Base-by-base conservation (phyloP, 2,797 vertebrate genomes). In the Gymnoscopelus braueri region DNA sequence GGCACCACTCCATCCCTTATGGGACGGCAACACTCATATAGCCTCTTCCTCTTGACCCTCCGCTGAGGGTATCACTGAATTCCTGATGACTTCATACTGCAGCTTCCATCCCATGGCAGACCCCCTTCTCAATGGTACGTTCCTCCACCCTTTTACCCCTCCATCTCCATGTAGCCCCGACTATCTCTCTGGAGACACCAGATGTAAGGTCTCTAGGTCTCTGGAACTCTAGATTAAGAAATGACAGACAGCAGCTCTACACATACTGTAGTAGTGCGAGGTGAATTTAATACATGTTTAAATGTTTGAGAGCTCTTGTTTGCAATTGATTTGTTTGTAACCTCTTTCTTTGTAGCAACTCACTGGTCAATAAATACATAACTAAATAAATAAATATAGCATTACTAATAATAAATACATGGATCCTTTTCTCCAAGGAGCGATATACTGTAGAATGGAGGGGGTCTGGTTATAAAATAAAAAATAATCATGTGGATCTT, bases 311-410 rank as follows among this genome's bases (percentile, higher is more conserved):
- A 58, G 24, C 3, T 67, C 5, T 1, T 55, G 14, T 60, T 60
- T 35, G 35, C 35, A 35, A 35, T 1, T 35, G 35, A 35, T 35
- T 35, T 35, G 35, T 35, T 4, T 7, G 6, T 5, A 35, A 35
- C 35, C 6, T 35, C 35, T 35, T 35, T 5, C 5, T 35, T 35
- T 35, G 35, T 35, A 35, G 35, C 3, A 29, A 29, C 29, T 29
- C 35, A 35, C 6, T 35, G 29, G 29, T 29, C 29, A 29, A 29
- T 19, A 19, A 19, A 10, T 66, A 83, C 67, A 58, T 26, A 73
- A 57, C 26, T 72, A 11, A 44, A 68, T 19, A 78, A 86, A 78
- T 72, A 76, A 72, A 51, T 74, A 19, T 19, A 19, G 19, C 19
- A 19, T 19, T 19, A 19, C 19, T 19, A 19, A 19, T 19, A 19